Percentiles rank a stretch among this genome's conserved stretches.
Evolutionary conservation across 92 coral and sea anemone genomes (phyloP).

Genomic region (Palythoa caribaeorum): DNA sequence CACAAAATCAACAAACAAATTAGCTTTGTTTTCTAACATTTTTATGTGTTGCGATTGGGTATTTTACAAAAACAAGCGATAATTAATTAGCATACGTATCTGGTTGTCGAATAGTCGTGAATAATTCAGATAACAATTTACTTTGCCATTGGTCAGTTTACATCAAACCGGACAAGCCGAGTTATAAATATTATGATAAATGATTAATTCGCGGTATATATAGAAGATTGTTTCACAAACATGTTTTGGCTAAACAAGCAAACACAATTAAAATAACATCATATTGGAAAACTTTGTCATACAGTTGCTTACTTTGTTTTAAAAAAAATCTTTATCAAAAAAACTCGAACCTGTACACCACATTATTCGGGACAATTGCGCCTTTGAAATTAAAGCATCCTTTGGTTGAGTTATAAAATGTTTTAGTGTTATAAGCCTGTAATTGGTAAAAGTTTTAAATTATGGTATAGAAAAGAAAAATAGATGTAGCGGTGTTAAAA

Average conservation of each 20-base stretch:
- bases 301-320: too few species aligned
- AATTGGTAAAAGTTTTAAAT: too few species aligned
- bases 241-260: neutral
- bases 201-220: neutral
- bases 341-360: too few species aligned
- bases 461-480: too few species aligned
- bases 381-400: too few species aligned
- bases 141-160: neutral
- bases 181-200: slow-evolving; percentile 22
- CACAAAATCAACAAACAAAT: slow-evolving; percentile 16
- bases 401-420: too few species aligned
- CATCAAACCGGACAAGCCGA: neutral
- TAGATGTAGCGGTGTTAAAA: too few species aligned
- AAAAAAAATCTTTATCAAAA: too few species aligned
- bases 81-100: neutral
- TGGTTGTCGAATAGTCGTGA: slow-evolving; percentile 3
- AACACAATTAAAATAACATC: neutral
- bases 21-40: slow-evolving; percentile 22
- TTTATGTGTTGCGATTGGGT: slow-evolving; percentile 22
- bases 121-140: neutral
- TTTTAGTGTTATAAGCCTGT: too few species aligned
- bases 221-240: neutral
- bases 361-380: too few species aligned
- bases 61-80: neutral
- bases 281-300: too few species aligned